These are phyloP conservation scores for Microcebus jonahi DNA, from an alignment of 2,113 vertebrate species.

Conservation along the genomic window DNA sequence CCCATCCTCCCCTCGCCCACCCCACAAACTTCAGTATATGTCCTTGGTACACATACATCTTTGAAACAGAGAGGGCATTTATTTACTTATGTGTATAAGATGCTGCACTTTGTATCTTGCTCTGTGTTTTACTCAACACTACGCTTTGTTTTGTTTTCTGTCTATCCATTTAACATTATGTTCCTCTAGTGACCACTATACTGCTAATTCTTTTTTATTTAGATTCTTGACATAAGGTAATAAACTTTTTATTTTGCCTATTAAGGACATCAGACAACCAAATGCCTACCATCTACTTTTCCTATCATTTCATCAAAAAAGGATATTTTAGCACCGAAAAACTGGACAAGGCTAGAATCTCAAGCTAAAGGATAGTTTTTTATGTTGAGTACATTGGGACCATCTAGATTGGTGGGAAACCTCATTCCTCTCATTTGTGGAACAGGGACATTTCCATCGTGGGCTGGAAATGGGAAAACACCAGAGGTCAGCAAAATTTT, in stretches of 20 bases:
- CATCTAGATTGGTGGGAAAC: not conserved
- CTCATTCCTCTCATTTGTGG: not conserved
- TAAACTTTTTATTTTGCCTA: conserved; percentile 40
- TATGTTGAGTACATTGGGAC: not conserved
- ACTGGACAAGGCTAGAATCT: not conserved
- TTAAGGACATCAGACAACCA: conserved; percentile 24
- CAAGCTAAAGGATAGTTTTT: not conserved
- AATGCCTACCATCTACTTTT: not conserved
- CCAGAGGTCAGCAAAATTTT: rapidly evolving
- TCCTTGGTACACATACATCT: not conserved
- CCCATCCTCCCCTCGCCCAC: not conserved
- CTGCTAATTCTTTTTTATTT: conserved; percentile 14
- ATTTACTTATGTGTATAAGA: not conserved
- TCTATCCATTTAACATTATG: not conserved
- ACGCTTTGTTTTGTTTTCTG: not conserved
- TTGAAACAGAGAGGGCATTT: not conserved
- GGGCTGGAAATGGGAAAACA: not conserved
- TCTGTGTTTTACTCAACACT: not conserved
- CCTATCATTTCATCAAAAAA: not conserved
- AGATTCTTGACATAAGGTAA: conserved; percentile 4
- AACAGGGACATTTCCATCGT: not conserved
- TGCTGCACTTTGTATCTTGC: not conserved
- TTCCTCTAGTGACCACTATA: not conserved
- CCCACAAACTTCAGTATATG: no score
- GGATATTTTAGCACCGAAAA: not conserved